Percentiles rank a stretch among this genome's conserved stretches.
phyloP scores from a whole-genome alignment of 2,888 invertebrate species.

The Lochmaea capreae region DNA sequence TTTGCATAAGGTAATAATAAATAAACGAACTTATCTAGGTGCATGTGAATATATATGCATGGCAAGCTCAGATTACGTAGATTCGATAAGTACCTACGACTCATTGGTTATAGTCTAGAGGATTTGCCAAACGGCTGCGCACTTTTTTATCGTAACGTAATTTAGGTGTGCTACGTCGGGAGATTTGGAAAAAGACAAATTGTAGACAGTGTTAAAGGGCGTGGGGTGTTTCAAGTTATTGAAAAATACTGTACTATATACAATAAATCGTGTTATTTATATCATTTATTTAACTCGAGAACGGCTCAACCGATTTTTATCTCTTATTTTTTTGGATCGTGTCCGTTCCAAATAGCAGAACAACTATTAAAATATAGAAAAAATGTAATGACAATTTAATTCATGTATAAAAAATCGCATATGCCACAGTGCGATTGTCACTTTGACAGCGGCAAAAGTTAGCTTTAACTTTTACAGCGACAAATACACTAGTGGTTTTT shows the following conservation, averaged over 20 bases:
- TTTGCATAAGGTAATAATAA: constrained; percentile 65
- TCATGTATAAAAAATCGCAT: too few relatives aligned
- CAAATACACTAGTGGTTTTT: too few relatives aligned
- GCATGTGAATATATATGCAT: constrained; percentile 57
- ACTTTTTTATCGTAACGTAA: constrained; percentile 18
- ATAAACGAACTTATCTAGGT: constrained; percentile 64
- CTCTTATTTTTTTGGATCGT: too few relatives aligned
- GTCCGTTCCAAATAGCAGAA: too few relatives aligned
- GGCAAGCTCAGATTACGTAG: constrained; percentile 61
- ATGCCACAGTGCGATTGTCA: too few relatives aligned
- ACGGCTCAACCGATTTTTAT: too few relatives aligned
- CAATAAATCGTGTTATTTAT: too few relatives aligned
- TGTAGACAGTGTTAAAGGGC: not conserved
- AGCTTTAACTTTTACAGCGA: too few relatives aligned
- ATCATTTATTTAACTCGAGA: too few relatives aligned
- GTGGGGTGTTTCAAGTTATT: not conserved
- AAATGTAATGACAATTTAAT: too few relatives aligned
- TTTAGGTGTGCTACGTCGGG: constrained; percentile 11
- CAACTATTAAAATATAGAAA: too few relatives aligned
- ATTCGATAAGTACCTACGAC: constrained; percentile 57
- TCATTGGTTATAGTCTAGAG: constrained; percentile 38
- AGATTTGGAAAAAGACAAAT: constrained; percentile 7
- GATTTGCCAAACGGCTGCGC: constrained; percentile 30
- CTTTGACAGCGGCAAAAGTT: too few relatives aligned
- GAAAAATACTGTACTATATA: not conserved